Percentiles rank a stretch among this genome's conserved stretches.
phyloP scores from a whole-genome alignment of 1,140 invertebrate species.

The Neotoxoptera formosana region DNA sequence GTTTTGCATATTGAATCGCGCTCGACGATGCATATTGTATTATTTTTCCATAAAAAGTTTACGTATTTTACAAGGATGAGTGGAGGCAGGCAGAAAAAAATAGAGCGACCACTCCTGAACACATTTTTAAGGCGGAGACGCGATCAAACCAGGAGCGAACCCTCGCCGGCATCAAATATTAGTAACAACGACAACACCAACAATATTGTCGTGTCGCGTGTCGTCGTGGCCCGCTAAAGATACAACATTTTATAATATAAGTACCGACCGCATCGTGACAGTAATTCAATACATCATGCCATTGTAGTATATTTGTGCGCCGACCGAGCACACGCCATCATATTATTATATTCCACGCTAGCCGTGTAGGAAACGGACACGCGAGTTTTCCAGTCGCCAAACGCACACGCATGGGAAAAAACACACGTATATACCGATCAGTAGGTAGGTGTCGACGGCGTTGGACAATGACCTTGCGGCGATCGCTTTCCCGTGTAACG shows the following conservation, averaged over 20 bases:
- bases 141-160: too few relatives aligned
- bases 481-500: conserved; percentile 53
- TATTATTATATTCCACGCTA: not conserved
- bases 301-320: not conserved
- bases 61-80: too few relatives aligned
- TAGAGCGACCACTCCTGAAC: too few relatives aligned
- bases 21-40: too few relatives aligned
- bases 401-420: not conserved
- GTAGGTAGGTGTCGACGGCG: conserved; percentile 35
- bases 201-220: not conserved
- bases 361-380: not conserved
- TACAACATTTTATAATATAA: not conserved
- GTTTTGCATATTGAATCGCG: too few relatives aligned
- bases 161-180: not conserved
- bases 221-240: not conserved
- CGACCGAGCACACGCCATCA: not conserved
- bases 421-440: not conserved
- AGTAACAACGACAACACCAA: not conserved
- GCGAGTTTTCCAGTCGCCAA: conserved; percentile 48
- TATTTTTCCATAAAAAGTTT: too few relatives aligned
- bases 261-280: not conserved
- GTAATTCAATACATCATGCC: not conserved
- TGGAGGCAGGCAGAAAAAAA: too few relatives aligned
- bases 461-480: conserved; percentile 56
- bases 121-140: too few relatives aligned